Evolutionary conservation across 2,797 vertebrate genomes (phyloP), one percentile per base, ranked within the genome.

Genomic region (Enteromius viviparus): DNA sequence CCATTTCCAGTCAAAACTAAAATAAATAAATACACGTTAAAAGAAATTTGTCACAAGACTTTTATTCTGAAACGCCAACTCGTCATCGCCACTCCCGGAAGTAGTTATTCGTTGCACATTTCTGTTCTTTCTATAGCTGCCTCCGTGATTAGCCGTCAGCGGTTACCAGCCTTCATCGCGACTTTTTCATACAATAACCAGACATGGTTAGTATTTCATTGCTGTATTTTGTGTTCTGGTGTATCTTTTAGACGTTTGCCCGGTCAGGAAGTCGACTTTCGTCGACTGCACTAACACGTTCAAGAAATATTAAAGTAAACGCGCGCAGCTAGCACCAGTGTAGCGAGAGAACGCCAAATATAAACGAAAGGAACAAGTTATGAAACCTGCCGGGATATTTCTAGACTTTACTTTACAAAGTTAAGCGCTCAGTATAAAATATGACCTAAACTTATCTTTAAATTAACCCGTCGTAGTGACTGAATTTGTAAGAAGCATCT

Each of bases 181-280:
- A 42, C 23, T 6, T 80, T 81, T 79, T 66, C 7, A 58, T 34
- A 58, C 42, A 26, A 53, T 4, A 32, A 64, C 9, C 12, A 80
- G 81, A 72, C 9, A 88, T 88, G 87, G 87, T 88, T 76, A 6
- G 84, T 69, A 58, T 47, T 55, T 19, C 6, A 47, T 2, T 3
- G 29, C 0, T 11, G n/a, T 40, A 32, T 68, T 77, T 70, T 81
- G 1, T 10, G 19, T 23, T 49, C 2, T 11, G 3, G 3, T 10
- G 1, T 62, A 19, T 19, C 17, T 42, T 75, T 3, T 37, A 42
- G 14, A 42, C 4, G 4, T 53, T n/a, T 74, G 6, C n/a, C 3
- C 12, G 19, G 4, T 34, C 19, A 17, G 7, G 47, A 82, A 69
- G 12, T 4, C 37, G 72, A n/a, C 8, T 68, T 76, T 69, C 21